Percentiles rank a stretch among this genome's conserved stretches.
Evolutionary conservation across 2,888 invertebrate genomes (phyloP).

Genomic region (Meteorus cinctellus): DNA sequence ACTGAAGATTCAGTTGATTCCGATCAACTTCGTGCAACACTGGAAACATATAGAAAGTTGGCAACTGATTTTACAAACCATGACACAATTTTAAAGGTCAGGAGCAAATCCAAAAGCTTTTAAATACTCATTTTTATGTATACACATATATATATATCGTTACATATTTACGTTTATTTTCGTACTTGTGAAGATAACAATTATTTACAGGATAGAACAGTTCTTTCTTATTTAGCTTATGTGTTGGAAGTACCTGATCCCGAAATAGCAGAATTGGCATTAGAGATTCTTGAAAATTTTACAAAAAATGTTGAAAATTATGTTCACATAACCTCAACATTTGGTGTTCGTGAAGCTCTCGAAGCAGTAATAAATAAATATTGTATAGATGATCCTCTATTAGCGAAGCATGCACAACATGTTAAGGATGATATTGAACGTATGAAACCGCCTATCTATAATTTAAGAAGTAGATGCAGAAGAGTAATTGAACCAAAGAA

Average conservation of each 20-base stretch:
- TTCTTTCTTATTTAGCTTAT: slow-evolving; percentile 69
- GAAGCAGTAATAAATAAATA: slow-evolving; percentile 69
- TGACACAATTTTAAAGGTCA: slow-evolving; percentile 71
- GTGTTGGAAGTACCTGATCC: slow-evolving; percentile 67
- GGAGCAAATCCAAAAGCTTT: slow-evolving; percentile 8
- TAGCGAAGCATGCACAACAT: slow-evolving; percentile 65
- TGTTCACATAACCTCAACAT: slow-evolving; percentile 70
- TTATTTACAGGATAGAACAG: slow-evolving; percentile 67
- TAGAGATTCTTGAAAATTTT: slow-evolving; percentile 68
- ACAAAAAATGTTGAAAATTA: slow-evolving; percentile 71
- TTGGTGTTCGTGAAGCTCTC: slow-evolving; percentile 69
- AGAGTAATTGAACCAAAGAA: slow-evolving; percentile 71
- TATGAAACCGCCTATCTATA: slow-evolving; percentile 72
- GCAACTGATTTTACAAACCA: slow-evolving; percentile 69
- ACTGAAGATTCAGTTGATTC: slow-evolving; percentile 66
- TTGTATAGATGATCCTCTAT: slow-evolving; percentile 62
- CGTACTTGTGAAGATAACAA: not conserved
- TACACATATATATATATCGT: not conserved
- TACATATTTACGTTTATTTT: not conserved
- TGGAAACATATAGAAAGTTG: slow-evolving; percentile 69
- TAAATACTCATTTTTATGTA: slow-evolving; percentile 7
- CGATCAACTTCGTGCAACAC: slow-evolving; percentile 64
- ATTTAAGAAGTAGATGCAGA: slow-evolving; percentile 69
- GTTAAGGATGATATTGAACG: slow-evolving; percentile 70
- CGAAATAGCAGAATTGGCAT: slow-evolving; percentile 65